Percentiles rank a stretch among this genome's conserved stretches.
Conservation (phyloP, 2,113 vertebrate genomes). For the Mesocricetus auratus region DNA sequence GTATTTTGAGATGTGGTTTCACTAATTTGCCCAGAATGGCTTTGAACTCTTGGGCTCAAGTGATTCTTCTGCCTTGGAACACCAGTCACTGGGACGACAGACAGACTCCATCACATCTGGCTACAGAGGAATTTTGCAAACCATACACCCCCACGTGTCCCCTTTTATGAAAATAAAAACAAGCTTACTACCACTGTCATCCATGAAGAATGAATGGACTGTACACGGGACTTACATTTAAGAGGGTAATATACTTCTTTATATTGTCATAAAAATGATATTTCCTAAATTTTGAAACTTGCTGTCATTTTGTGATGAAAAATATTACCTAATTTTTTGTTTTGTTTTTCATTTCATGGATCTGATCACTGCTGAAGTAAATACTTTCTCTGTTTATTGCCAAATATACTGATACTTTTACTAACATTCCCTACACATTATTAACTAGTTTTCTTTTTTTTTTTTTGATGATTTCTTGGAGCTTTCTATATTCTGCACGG, state of each 20-base stretch:
- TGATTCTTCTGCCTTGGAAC: neutral
- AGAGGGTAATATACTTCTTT: neutral
- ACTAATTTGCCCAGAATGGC: neutral
- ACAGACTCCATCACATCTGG: neutral
- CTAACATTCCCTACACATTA: neutral
- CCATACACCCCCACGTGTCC: neutral
- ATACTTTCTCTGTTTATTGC: neutral
- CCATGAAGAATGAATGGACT: neutral
- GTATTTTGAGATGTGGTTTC: neutral
- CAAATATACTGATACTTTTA: neutral
- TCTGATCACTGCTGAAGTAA: conserved; percentile 2
- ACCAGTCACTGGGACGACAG: neutral
- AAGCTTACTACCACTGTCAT: neutral
- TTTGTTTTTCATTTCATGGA: conserved; percentile 8
- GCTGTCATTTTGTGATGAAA: neutral
- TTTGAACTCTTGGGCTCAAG: neutral
- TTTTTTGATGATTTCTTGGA: neutral
- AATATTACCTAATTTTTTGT: neutral
- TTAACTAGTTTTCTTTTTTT: conserved; percentile 29
- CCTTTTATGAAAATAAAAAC: conserved; percentile 5
- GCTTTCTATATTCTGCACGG: neutral
- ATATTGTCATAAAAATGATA: neutral
- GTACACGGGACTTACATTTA: neutral
- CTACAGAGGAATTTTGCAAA: conserved; percentile 6
- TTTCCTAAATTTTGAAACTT: neutral